Conservation (phyloP, 2,113 vertebrate species). For the Corvus moneduloides region DNA sequence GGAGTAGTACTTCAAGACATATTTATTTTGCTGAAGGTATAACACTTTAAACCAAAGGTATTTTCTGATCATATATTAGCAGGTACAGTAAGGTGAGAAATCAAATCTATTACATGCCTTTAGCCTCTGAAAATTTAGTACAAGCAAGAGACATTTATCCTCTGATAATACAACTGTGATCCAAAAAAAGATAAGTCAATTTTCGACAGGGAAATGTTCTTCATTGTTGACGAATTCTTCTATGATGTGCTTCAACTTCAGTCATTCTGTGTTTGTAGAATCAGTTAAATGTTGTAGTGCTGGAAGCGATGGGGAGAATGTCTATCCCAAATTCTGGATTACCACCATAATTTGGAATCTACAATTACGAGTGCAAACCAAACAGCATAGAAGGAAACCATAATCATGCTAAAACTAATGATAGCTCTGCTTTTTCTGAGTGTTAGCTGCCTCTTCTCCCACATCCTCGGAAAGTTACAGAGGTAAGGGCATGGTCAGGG, state of each 20-base stretch:
- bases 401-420: neutral
- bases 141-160: constrained; percentile 28
- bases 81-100: constrained; percentile 41
- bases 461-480: neutral
- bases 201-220: neutral
- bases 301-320: neutral
- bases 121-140: constrained; percentile 49
- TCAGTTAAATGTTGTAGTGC: neutral
- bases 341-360: neutral
- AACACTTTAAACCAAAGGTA: neutral
- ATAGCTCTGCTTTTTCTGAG: neutral
- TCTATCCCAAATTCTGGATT: neutral
- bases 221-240: neutral
- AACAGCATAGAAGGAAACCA: neutral
- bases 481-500: neutral
- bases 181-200: neutral
- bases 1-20: neutral
- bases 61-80: constrained; percentile 35
- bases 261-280: neutral
- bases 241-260: neutral
- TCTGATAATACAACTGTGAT: constrained; percentile 9
- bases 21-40: constrained; percentile 13
- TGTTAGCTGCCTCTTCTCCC: neutral
- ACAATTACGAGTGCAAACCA: neutral
- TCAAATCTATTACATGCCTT: constrained; percentile 38